Base-by-base conservation (phyloP, 2,797 vertebrate genomes). In the Echiichthys vipera region DNA sequence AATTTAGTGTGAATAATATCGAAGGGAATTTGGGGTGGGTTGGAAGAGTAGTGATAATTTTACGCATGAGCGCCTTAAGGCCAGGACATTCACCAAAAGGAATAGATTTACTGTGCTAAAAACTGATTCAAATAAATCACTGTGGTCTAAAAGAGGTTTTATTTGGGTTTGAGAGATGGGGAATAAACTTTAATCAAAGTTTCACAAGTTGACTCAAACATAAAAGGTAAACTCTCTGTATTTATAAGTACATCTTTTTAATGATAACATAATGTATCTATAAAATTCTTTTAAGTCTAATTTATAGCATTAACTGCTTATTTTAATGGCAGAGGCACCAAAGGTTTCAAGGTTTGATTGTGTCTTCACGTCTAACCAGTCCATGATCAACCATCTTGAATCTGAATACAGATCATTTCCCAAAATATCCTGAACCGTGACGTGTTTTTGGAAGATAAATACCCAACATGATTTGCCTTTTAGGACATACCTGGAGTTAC, bases 1-100 rank as follows among this genome's bases (percentile, higher is more conserved):
- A 73, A 40, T 81, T 74, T 56, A 54, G 51, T 55, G 59, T 80
- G 78, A 82, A 73, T 58, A 73, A 81, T 71, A 77, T 71, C 61
- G 24, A 9, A 69, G 50, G 42, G 56, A 74, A 69, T 74, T 68
- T 66, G 67, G 49, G n/a, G 69, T 46, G 49, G 42, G 42, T 72
- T 74, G 70, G 64, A 73, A 59, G 75, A 85, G 36, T 53, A 40
- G 36, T 32, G 49, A 77, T 81, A 9, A 78, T 72, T 77, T 80
- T 72, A 73, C 34, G 10, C 77, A 74, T 67, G 59, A 82, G 49
- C 75, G 74, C 70, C 57, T 81, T 63, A 56, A 77, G 70, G 70
- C 72, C 69, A 34, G 50, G 76, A 49, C 61, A 64, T 67, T 78
- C 56, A 69, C 42, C n/a, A 77, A 61, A 53, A 63, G 39, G 50